A percentile compares a stretch with the other conserved stretches of the same genome.
These are phyloP conservation scores for Lagocephalus sceleratus DNA, from an alignment of 2,797 vertebrate genomes.

Conservation along the genomic window DNA sequence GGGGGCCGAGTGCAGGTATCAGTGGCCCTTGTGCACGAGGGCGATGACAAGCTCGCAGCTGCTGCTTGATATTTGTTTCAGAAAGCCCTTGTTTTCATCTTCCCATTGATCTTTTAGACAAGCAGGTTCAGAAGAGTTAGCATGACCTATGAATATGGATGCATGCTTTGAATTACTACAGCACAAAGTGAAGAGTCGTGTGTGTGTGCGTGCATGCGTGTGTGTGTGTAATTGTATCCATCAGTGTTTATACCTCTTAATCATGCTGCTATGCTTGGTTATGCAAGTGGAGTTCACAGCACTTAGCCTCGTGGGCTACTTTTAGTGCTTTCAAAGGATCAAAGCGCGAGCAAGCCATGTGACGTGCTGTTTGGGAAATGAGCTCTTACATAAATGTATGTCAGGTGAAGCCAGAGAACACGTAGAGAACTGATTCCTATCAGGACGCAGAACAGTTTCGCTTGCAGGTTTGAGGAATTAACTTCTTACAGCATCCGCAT, in stretches of 20 bases:
- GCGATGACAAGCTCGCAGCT: constrained; percentile 33
- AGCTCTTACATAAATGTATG: constrained; percentile 45
- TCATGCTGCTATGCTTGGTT: constrained; percentile 50
- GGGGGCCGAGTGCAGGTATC: constrained; percentile 15
- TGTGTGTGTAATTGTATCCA: constrained; percentile 35
- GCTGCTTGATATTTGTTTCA: constrained; percentile 50
- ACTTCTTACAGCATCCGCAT: too few species aligned
- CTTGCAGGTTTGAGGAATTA: background rate
- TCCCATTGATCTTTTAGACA: constrained; percentile 53
- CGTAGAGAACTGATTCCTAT: constrained; percentile 21
- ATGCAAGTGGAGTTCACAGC: constrained; percentile 58
- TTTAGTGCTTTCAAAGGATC: constrained; percentile 53
- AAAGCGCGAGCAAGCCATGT: constrained; percentile 37
- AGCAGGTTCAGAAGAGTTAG: constrained; percentile 53
- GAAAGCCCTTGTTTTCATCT: constrained; percentile 52
- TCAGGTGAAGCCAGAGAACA: constrained; percentile 38
- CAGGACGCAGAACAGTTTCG: background rate
- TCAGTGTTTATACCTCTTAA: constrained; percentile 44
- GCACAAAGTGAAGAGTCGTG: constrained; percentile 18
- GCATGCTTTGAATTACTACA: constrained; percentile 59
- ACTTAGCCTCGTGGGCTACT: constrained; percentile 56
- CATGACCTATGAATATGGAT: constrained; percentile 64
- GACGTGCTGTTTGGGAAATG: constrained; percentile 36
- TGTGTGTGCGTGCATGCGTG: background rate
- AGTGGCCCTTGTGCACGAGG: background rate